Conservation (phyloP, 1,140 invertebrate species). For the Zaprionus taronus region DNA sequence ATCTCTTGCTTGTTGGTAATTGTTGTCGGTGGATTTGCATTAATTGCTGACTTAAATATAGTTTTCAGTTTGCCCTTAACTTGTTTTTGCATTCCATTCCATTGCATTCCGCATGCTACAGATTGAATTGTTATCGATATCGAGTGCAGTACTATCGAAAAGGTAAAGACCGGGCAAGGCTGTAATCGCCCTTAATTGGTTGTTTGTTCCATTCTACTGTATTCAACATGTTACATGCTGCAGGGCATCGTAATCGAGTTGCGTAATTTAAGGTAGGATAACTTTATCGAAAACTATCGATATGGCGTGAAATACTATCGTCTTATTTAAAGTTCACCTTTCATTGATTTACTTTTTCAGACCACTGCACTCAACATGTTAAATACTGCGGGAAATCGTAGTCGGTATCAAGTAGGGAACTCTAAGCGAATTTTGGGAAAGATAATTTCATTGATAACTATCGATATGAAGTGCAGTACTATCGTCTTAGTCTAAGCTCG, state of each 20-base stretch:
- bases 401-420: neutral
- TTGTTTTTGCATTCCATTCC: neutral
- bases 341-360: neutral
- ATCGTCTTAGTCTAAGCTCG: neutral
- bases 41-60: neutral
- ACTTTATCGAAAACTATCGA: too few species aligned
- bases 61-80: neutral
- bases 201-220: neutral
- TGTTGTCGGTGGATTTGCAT: conserved; percentile 11
- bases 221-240: neutral
- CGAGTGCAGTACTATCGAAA: neutral
- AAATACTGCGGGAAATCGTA: too few species aligned
- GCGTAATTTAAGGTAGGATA: too few species aligned
- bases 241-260: too few species aligned
- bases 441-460: neutral
- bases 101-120: neutral
- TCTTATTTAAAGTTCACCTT: too few species aligned
- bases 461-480: neutral
- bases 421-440: neutral
- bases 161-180: neutral
- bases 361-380: neutral
- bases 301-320: too few species aligned
- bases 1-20: neutral
- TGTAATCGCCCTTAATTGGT: neutral
- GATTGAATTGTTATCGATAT: neutral